Base-by-base conservation (phyloP, 2,113 vertebrate genomes). In the Esox niger region DNA sequence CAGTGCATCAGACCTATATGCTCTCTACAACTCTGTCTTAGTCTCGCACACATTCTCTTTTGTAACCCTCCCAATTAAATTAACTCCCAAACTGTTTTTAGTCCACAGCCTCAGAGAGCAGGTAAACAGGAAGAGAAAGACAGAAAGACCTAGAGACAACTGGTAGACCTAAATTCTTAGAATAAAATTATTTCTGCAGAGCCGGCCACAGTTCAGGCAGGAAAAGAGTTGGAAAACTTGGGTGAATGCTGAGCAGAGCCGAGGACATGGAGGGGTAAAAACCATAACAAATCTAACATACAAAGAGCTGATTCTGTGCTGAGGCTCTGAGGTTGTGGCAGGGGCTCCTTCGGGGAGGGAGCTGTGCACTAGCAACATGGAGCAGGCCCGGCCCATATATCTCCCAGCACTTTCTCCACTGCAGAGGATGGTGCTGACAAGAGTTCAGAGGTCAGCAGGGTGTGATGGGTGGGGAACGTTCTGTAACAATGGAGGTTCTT, bases 291-390 rank as follows among this genome's bases (percentile, higher is more conserved):
- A 86, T 85, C 83, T 72, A 76, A 77, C 70, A n/a, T 78, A 89
- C 83, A 88, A 87, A 89, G 86, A 84, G 81, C 25, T 58, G 83
- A 88, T 88, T 90, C 85, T 88, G 75, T 64, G 75, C 80, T 68
- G 43, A 78, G 82, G 75, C 38, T 43, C 13, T 43, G 15, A 43
- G 38, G 2, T 15, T 43, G 35, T 43, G 35, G 71, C 49, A 79
- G 74, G 75, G 69, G 69, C 76, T 83, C 23, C 47, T 35, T 80
- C 66, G 17, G 76, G 85, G 77, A 29, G 76, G 74, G 75, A 59
- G 62, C 38, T 61, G 11, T 59, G 13, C 1, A 33, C n/a, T n/a
- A n/a, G 29, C 70, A 0, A 43, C 56, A 82, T 71, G 83, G 81
- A 82, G 70, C 6, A 35, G 25, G 3, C 38, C 15, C 23, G 80